Conservation (phyloP, 2,113 vertebrate genomes). For the Eolophus roseicapilla region DNA sequence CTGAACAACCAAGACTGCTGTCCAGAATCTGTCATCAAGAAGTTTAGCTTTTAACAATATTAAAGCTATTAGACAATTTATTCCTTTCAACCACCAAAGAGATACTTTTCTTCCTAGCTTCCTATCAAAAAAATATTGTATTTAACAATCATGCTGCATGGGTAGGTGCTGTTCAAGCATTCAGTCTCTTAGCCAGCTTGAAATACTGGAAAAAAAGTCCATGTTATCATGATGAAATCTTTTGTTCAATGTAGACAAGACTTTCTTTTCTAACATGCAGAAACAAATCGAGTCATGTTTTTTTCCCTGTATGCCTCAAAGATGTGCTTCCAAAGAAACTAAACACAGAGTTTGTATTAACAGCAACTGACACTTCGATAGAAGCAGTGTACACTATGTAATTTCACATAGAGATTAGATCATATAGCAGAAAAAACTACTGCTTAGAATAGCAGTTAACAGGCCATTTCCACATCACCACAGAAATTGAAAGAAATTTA, state of each 20-base stretch:
- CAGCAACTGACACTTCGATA: background rate
- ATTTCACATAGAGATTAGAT: background rate
- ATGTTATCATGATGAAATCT: background rate
- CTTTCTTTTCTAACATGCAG: background rate
- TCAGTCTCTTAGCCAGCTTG: background rate
- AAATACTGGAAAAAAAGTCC: background rate
- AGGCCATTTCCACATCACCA: background rate
- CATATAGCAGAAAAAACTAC: background rate
- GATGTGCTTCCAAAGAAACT: background rate
- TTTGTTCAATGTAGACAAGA: background rate
- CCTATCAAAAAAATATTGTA: background rate
- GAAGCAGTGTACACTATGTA: background rate
- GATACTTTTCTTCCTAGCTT: background rate
- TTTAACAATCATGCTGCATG: background rate
- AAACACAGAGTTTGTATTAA: background rate
- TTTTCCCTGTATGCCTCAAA: background rate
- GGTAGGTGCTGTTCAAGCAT: background rate
- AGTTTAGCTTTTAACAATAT: background rate
- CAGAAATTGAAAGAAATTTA: background rate
- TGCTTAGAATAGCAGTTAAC: background rate
- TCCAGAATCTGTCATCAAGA: background rate
- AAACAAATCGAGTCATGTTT: background rate
- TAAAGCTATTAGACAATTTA: background rate
- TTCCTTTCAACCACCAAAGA: background rate
- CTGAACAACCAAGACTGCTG: background rate